Percentiles rank a stretch among this genome's conserved stretches.
Evolutionary conservation across 2,113 vertebrate genomes (phyloP).

Genomic region (Nicator chloris): DNA sequence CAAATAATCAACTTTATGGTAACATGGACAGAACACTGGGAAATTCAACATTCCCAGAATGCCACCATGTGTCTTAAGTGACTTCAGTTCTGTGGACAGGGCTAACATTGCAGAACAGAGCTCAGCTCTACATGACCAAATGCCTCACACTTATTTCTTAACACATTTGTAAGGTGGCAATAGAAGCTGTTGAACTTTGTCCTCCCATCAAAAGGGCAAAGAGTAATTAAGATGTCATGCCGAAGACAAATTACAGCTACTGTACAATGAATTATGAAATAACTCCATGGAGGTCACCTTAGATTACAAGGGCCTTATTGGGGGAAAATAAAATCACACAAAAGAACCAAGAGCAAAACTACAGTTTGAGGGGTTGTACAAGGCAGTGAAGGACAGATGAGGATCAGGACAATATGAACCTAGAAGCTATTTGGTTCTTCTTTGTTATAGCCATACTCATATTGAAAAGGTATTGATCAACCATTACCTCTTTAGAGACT

Average conservation of each 20-base stretch:
- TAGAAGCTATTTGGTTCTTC: not conserved
- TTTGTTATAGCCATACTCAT: not conserved
- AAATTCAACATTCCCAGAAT: not conserved
- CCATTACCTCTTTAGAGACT: conserved; percentile 82
- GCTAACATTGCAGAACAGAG: not conserved
- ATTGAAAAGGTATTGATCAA: not conserved
- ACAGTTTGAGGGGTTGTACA: not conserved
- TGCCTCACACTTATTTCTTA: not conserved
- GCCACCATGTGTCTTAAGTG: not conserved
- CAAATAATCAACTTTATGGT: not conserved
- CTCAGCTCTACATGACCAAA: not conserved
- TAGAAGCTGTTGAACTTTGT: not conserved
- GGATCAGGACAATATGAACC: not conserved
- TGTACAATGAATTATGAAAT: not conserved
- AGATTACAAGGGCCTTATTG: not conserved
- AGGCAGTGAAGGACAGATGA: not conserved
- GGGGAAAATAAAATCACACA: not conserved
- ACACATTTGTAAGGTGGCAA: not conserved
- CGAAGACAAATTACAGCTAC: not conserved
- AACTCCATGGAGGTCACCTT: not conserved
- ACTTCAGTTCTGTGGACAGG: not conserved
- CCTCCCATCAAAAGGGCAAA: not conserved
- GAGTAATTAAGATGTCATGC: not conserved
- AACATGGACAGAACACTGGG: not conserved
- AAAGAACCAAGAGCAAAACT: not conserved